A percentile compares a stretch with the other conserved stretches of the same genome.
phyloP scores from a whole-genome alignment of 2,797 vertebrate species.

The Enteromius fasciolatus region DNA sequence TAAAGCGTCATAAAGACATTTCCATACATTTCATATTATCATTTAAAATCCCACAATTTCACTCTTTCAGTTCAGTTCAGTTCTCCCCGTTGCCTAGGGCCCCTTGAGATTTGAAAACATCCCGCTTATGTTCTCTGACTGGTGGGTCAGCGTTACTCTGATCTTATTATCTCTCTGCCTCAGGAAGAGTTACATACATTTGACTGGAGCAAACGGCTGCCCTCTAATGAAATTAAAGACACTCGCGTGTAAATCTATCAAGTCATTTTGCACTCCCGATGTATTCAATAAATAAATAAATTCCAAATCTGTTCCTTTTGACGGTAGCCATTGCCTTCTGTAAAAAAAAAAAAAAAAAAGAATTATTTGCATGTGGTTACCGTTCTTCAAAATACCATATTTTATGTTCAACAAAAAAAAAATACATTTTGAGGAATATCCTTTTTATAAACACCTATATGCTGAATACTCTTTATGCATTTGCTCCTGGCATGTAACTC shows the following conservation, averaged over 20 bases:
- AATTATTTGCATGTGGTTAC: not conserved
- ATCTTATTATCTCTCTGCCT: not conserved
- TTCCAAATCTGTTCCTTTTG: not conserved
- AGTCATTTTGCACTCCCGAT: too few relatives aligned
- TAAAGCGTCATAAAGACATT: not conserved
- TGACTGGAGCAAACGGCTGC: not conserved
- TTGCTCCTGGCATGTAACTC: not conserved
- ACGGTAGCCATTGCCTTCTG: not conserved
- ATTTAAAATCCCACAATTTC: not conserved
- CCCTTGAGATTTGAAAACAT: not conserved
- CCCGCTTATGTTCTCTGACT: slow-evolving; percentile 3
- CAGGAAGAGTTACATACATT: slow-evolving; percentile 3
- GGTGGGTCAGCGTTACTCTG: slow-evolving; percentile 9
- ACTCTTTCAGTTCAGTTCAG: not conserved
- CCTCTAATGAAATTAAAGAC: not conserved
- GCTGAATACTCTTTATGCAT: not conserved
- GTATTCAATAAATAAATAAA: not conserved
- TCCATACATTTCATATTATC: not conserved
- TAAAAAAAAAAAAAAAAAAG: not conserved
- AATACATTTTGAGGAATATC: not conserved
- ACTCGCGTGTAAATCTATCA: too few relatives aligned
- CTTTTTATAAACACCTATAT: not conserved
- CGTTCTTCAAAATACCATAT: not conserved
- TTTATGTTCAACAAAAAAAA: not conserved
- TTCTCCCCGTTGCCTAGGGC: not conserved